These are phyloP conservation scores for Sitta carolinensis DNA, from an alignment of 2,797 vertebrate genomes.

Conservation along the genomic window DNA sequence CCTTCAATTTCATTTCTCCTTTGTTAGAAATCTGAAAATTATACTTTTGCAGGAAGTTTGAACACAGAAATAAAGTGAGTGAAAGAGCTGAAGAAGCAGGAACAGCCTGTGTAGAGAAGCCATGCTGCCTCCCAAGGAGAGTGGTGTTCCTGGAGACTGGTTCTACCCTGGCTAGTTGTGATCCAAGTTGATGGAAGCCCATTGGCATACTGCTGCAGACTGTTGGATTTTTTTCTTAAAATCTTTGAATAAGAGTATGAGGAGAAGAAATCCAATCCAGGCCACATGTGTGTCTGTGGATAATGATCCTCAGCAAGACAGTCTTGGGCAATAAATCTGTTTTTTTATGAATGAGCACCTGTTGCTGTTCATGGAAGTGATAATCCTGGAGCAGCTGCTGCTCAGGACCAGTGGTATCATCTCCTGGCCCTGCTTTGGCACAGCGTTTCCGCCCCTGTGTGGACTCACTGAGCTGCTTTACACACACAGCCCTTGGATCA, in stretches of 20 bases:
- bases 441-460: neutral
- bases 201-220: neutral
- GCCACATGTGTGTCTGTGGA: neutral
- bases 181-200: neutral
- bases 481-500: neutral
- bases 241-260: neutral
- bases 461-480: neutral
- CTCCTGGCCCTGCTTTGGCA: neutral
- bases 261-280: neutral
- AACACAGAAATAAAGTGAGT: neutral
- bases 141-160: neutral
- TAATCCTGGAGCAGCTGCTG: constrained; percentile 40
- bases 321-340: neutral
- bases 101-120: neutral
- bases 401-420: neutral
- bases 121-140: neutral
- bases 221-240: neutral
- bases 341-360: neutral
- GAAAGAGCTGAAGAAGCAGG: neutral
- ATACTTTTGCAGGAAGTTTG: neutral
- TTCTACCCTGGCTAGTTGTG: neutral
- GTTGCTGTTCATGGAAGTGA: neutral
- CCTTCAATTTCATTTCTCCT: neutral
- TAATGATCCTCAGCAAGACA: neutral
- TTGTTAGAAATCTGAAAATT: neutral